These are phyloP conservation scores for Clarias fuscus DNA, from an alignment of 2,797 vertebrate genomes.

Conservation along the genomic window DNA sequence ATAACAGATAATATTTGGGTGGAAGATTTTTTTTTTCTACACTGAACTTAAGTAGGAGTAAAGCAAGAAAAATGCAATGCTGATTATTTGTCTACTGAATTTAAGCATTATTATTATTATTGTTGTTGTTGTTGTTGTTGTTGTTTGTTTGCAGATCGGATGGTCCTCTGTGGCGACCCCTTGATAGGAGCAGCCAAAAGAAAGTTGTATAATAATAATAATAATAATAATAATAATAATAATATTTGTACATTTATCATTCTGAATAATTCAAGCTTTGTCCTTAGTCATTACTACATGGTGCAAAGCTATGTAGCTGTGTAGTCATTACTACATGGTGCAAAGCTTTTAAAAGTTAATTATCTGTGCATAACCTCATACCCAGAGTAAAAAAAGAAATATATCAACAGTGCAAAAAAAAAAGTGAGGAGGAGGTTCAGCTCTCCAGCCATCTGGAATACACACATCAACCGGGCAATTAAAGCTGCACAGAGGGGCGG, in stretches of 20 bases:
- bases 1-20: not conserved
- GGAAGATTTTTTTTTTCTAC: not conserved
- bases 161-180: too few relatives aligned
- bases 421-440: slow-evolving; percentile 58
- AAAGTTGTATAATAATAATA: too few relatives aligned
- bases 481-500: slow-evolving; percentile 29
- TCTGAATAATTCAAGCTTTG: slow-evolving; percentile 27
- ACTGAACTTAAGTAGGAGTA: not conserved
- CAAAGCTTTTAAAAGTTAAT: slow-evolving; percentile 51
- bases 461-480: slow-evolving; percentile 48
- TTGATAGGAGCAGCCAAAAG: too few relatives aligned
- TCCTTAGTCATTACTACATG: slow-evolving; percentile 37
- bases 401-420: slow-evolving; percentile 72
- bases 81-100: not conserved
- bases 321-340: slow-evolving; percentile 28
- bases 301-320: slow-evolving; percentile 30
- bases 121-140: too few relatives aligned
- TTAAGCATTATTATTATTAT: not conserved
- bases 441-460: slow-evolving; percentile 46
- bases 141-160: too few relatives aligned
- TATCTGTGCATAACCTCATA: slow-evolving; percentile 69
- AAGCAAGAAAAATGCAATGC: not conserved
- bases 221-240: too few relatives aligned
- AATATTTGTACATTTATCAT: not conserved
- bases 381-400: slow-evolving; percentile 55